Conservation (phyloP, 2,888 invertebrate species). For the Gerris lacustris region DNA sequence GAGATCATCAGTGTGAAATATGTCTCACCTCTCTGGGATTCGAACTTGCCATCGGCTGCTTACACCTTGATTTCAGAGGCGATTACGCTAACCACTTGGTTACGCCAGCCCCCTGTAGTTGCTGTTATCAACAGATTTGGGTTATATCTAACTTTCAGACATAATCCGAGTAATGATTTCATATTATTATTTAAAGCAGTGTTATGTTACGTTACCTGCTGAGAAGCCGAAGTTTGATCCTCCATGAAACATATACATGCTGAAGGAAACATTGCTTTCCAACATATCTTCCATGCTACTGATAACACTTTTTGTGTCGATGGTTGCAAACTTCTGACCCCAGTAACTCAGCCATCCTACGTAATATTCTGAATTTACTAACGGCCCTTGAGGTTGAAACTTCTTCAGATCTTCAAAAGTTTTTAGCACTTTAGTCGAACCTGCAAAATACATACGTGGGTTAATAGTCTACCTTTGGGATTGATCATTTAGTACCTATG, state of each 20-base stretch:
- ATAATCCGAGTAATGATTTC: too few relatives aligned
- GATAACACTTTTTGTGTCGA: constrained; percentile 42
- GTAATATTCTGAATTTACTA: constrained; percentile 85
- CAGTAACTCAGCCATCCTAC: constrained; percentile 88
- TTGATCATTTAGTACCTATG: too few relatives aligned
- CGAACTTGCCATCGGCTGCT: too few relatives aligned
- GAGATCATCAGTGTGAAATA: too few relatives aligned
- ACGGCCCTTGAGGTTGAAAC: constrained; percentile 49
- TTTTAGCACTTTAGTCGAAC: neutral
- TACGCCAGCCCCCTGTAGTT: too few relatives aligned
- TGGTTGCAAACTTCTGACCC: constrained; percentile 53
- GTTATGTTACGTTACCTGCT: constrained; percentile 30
- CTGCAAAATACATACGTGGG: neutral
- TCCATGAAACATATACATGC: constrained; percentile 85
- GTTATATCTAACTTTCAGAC: too few relatives aligned
- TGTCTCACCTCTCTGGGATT: too few relatives aligned
- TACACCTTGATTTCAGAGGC: too few relatives aligned
- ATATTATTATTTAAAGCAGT: neutral
- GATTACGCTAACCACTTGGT: too few relatives aligned
- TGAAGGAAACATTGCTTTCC: constrained; percentile 49
- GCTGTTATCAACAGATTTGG: too few relatives aligned
- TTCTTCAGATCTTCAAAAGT: constrained; percentile 35
- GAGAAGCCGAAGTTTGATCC: constrained; percentile 74
- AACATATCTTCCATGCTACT: constrained; percentile 46
- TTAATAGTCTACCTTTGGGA: too few relatives aligned